Conservation (phyloP, 2,888 invertebrate species). For the Coronaproctus castanopsis region DNA sequence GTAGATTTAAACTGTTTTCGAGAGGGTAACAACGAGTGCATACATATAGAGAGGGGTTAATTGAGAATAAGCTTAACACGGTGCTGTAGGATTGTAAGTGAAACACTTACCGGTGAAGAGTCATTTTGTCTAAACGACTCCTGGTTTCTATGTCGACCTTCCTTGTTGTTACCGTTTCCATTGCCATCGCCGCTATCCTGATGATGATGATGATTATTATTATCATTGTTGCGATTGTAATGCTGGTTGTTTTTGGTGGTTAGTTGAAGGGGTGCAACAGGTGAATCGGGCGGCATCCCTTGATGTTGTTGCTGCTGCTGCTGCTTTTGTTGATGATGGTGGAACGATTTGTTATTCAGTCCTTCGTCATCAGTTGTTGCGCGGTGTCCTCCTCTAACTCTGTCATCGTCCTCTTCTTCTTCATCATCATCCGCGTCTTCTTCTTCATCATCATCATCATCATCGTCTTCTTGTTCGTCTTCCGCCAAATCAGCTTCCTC, state of each 20-base stretch:
- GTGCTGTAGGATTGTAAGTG: too few species aligned
- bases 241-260: constrained; percentile 33
- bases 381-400: too few species aligned
- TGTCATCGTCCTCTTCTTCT: constrained; percentile 30
- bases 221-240: neutral
- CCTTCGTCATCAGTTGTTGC: too few species aligned
- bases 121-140: neutral
- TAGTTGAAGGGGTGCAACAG: constrained; percentile 46
- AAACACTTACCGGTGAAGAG: neutral
- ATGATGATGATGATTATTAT: neutral
- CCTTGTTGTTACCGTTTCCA: neutral
- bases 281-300: constrained; percentile 33
- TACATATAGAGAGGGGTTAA: too few species aligned
- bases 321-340: too few species aligned
- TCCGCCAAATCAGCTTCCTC: constrained; percentile 29
- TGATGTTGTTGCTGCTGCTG: too few species aligned
- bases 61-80: too few species aligned
- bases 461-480: constrained; percentile 48
- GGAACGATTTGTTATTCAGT: neutral
- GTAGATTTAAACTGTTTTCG: too few species aligned
- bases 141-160: neutral
- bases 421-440: constrained; percentile 14
- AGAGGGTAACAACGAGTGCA: too few species aligned
- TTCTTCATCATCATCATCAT: constrained; percentile 32
- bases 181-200: neutral